Evolutionary conservation across 2,113 vertebrate genomes (phyloP).

Genomic region (Thalassoma bifasciatum): DNA sequence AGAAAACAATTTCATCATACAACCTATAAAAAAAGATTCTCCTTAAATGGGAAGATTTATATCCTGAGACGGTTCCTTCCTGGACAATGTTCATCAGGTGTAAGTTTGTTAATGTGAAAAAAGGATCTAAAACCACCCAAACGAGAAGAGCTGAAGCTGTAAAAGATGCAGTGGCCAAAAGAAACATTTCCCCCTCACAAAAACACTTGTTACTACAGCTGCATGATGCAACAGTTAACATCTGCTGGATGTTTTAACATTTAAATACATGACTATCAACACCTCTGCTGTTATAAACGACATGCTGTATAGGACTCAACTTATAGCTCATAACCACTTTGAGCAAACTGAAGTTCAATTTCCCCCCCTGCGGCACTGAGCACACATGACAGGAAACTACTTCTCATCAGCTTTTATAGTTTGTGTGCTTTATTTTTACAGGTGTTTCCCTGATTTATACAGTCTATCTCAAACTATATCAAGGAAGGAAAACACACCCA

Average conservation of each 20-base stretch:
- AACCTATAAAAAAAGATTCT: not conserved
- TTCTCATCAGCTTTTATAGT: constrained; percentile 18
- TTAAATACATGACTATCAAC: not conserved
- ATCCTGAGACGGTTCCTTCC: not conserved
- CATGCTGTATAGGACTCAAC: not conserved
- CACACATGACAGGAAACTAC: constrained; percentile 44
- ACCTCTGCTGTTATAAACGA: not conserved
- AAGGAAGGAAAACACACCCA: constrained; percentile 9
- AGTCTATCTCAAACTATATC: not conserved
- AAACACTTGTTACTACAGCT: too few species aligned
- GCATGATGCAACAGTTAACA: too few species aligned
- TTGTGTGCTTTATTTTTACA: constrained; percentile 41
- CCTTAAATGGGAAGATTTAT: not conserved
- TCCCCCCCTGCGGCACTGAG: not conserved
- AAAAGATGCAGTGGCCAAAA: not conserved
- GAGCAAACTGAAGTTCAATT: constrained; percentile 15
- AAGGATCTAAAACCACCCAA: not conserved
- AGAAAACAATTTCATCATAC: constrained; percentile 6
- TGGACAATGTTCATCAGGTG: constrained; percentile 8
- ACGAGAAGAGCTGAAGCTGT: not conserved
- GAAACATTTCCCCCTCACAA: not conserved
- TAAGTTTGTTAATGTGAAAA: constrained; percentile 7
- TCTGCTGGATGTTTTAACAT: too few species aligned
- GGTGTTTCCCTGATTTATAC: constrained; percentile 49
- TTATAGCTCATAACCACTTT: not conserved